Conservation (phyloP, 2,113 vertebrate genomes). For the Semnornis frantzii region DNA sequence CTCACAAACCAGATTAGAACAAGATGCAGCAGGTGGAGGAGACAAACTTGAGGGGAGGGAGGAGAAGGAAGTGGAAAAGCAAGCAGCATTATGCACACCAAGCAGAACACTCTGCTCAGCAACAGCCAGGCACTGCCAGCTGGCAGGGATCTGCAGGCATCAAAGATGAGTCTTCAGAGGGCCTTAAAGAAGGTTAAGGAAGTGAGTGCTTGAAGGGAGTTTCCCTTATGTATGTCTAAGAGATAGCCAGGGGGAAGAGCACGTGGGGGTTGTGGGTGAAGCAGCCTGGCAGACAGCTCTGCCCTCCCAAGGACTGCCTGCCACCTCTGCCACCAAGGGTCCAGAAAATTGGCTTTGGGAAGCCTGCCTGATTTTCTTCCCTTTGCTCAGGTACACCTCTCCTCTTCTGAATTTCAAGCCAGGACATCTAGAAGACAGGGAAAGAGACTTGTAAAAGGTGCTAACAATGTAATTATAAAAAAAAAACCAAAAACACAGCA, state of each 20-base stretch:
- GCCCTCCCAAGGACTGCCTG: neutral
- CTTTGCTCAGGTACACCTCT: neutral
- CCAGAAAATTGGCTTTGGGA: neutral
- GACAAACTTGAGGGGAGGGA: constrained; percentile 51
- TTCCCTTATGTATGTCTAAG: constrained; percentile 42
- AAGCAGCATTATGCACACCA: neutral
- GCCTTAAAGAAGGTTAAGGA: constrained; percentile 37
- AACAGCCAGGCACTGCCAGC: constrained; percentile 34
- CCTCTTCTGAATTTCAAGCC: neutral
- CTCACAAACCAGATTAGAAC: constrained; percentile 57
- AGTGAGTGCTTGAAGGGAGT: constrained; percentile 55
- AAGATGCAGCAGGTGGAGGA: constrained; percentile 67
- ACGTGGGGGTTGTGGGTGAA: constrained; percentile 12
- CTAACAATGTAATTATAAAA: constrained; percentile 32
- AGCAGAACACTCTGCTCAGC: constrained; percentile 61
- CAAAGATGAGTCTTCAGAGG: constrained; percentile 38
- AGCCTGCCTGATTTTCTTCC: neutral
- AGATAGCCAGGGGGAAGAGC: constrained; percentile 30
- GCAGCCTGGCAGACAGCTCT: neutral
- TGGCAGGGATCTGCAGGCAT: constrained; percentile 46
- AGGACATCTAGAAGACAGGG: neutral
- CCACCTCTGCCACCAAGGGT: neutral
- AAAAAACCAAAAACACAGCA: neutral
- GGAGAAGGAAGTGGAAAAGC: constrained; percentile 53
- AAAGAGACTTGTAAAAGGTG: constrained; percentile 1